These are phyloP conservation scores for Micropterix aruncella DNA, from an alignment of 2,888 invertebrate species.

Conservation along the genomic window DNA sequence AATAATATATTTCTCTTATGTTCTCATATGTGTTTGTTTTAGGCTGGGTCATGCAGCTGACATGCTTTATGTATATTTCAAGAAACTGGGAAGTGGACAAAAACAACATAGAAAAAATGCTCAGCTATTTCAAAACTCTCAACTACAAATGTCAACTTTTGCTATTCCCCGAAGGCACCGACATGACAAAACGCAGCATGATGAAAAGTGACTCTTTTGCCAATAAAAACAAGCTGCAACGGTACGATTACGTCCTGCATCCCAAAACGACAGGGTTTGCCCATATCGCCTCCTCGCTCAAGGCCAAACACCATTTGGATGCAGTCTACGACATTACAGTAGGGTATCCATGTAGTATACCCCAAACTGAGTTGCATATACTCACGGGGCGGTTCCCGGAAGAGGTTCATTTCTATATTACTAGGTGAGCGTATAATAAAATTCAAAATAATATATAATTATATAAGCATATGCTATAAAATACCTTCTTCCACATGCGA, in stretches of 20 bases:
- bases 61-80: constrained; percentile 71
- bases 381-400: constrained; percentile 55
- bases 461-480: too few species aligned
- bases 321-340: constrained; percentile 79
- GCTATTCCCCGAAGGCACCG: constrained; percentile 84
- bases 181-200: constrained; percentile 56
- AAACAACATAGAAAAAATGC: constrained; percentile 45
- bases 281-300: constrained; percentile 40
- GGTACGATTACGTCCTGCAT: constrained; percentile 68
- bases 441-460: too few species aligned
- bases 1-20: too few species aligned
- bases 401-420: constrained; percentile 63
- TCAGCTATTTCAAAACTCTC: constrained; percentile 58
- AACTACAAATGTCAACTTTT: constrained; percentile 55
- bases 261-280: constrained; percentile 75
- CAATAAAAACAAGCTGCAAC: constrained; percentile 47
- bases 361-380: constrained; percentile 62
- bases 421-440: too few species aligned
- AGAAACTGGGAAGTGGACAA: constrained; percentile 71
- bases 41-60: constrained; percentile 84
- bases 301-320: constrained; percentile 42
- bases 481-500: too few species aligned
- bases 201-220: constrained; percentile 60
- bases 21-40: constrained; percentile 12
- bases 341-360: constrained; percentile 63